Base-by-base conservation (phyloP, 1,140 invertebrate species). In the Heliothis subflexa region DNA sequence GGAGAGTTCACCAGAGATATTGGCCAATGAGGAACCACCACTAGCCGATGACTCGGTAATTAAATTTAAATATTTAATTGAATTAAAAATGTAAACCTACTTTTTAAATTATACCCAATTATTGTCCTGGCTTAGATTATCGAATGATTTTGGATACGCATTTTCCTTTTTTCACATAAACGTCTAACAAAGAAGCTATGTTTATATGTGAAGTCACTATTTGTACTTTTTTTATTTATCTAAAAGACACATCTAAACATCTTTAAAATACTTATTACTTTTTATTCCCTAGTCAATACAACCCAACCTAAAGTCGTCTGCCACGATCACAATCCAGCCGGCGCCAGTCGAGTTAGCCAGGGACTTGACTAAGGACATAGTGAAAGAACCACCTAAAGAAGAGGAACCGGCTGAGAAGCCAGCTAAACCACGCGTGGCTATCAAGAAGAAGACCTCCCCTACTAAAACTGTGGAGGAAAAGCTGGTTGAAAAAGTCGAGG, bases 311-410 rank as follows among this genome's bases (percentile, higher is more conserved):
- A 89, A 91, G 61, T 93, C 93, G 0, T 94, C 93, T 16, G 93
- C 93, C 0, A 94, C 93, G 0, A 93, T 94, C n/a, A 94, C 92
- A 14, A 93, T 93, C 78, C 70, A 88, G 0, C 86, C 90, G 1
- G 85, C 91, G 1, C 87, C 90, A 0, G 74, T 83, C 0, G 83
- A 82, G 28, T 78, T 88, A 0, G 82, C 80, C 1, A 85, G 84
- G 28, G 86, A 89, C 33, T 74, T 79, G 10, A 88, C 85, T 0
- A 84, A 83, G 55, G 82, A 89, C 9, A 83, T 88, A 0, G 79
- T 83, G 13, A 82, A 80, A 16, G 81, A 86, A 16, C 33, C 78
- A 16, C 81, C 80, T 4, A 88, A 85, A 61, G 88, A 89, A n/a
- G 88, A 91, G 13, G 86, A 90, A 1, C 52, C 64, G 1, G 85